phyloP scores from a whole-genome alignment of 2,113 vertebrate species.

The Aix galericulata region DNA sequence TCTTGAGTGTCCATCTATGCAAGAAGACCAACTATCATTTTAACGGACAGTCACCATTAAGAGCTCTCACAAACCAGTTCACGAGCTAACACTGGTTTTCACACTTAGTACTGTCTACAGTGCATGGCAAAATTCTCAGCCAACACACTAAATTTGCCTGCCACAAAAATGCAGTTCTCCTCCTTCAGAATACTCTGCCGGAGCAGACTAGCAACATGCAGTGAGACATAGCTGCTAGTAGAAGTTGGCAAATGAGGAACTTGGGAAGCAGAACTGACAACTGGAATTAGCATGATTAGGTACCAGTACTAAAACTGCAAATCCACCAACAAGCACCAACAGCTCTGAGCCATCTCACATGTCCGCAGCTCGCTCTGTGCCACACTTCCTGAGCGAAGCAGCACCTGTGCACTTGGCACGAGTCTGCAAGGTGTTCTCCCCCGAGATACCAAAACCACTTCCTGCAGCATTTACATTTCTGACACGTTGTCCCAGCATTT shows the following conservation, averaged over 20 bases:
- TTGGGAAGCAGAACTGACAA: background rate
- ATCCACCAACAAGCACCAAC: background rate
- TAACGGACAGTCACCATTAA: background rate
- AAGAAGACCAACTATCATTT: background rate
- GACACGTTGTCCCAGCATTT: fast-evolving
- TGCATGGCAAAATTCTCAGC: background rate
- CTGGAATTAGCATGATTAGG: background rate
- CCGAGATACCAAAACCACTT: background rate
- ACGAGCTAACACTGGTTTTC: background rate
- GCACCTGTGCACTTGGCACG: background rate
- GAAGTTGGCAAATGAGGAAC: background rate
- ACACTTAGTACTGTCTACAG: background rate
- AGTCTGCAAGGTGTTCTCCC: background rate
- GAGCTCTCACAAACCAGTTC: background rate
- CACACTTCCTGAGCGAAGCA: background rate
- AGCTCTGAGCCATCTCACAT: background rate
- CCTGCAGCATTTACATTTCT: background rate
- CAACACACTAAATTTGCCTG: background rate
- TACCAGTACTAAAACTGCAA: background rate
- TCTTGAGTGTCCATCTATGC: background rate
- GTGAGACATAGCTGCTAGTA: background rate
- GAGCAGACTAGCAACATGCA: background rate
- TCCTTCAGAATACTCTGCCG: background rate
- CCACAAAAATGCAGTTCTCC: background rate
- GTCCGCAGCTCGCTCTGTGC: background rate